phyloP scores from a whole-genome alignment of 1,140 invertebrate species.

The Rhyacophila brunnea region DNA sequence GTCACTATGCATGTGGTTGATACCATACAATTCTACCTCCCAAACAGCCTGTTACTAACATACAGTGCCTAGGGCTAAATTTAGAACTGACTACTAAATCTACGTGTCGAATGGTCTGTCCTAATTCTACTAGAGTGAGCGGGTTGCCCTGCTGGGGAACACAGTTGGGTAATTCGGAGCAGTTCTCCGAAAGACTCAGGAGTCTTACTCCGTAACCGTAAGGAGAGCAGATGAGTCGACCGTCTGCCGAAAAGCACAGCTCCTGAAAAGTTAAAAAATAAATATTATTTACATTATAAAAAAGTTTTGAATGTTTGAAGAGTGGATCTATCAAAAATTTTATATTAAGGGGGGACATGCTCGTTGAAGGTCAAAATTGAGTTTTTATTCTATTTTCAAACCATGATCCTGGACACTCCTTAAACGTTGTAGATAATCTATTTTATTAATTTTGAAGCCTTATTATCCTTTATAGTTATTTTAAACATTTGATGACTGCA shows the following conservation, averaged over 20 bases:
- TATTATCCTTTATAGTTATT: too few species aligned
- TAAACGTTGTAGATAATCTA: too few species aligned
- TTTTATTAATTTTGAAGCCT: too few species aligned
- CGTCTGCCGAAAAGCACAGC: constrained; percentile 85
- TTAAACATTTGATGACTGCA: too few species aligned
- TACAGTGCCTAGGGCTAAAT: constrained; percentile 82
- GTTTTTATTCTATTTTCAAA: too few species aligned
- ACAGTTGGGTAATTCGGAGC: constrained; percentile 75
- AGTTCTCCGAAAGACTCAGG: constrained; percentile 74
- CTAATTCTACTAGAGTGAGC: constrained; percentile 60
- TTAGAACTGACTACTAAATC: constrained; percentile 89
- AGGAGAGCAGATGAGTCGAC: constrained; percentile 85
- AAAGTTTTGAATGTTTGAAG: too few species aligned
- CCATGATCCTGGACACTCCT: too few species aligned
- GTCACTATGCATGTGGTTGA: constrained; percentile 62
- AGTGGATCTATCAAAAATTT: too few species aligned
- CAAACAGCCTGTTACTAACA: constrained; percentile 86
- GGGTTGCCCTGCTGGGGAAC: constrained; percentile 51
- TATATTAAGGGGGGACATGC: too few species aligned
- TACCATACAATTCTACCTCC: constrained; percentile 87
- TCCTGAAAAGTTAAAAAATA: constrained; percentile 51
- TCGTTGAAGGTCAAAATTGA: too few species aligned
- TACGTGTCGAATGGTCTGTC: constrained; percentile 69
- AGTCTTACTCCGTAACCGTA: constrained; percentile 82
- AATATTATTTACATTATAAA: not conserved